These are phyloP conservation scores for Ophioninae sp. DNA, from an alignment of 2,888 invertebrate genomes.

Conservation along the genomic window DNA sequence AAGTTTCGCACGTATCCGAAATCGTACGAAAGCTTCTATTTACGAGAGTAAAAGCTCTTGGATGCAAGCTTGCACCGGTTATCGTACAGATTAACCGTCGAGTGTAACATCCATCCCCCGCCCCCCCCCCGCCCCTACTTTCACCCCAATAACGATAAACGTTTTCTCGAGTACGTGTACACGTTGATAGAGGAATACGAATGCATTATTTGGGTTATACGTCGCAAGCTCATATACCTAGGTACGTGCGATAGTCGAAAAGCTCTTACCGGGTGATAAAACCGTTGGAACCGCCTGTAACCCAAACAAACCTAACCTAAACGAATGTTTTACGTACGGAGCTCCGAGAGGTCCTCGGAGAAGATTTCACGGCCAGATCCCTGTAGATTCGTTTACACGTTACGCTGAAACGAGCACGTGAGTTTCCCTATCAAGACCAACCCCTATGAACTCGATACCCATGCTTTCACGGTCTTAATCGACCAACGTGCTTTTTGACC, in stretches of 20 bases:
- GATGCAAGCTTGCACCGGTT: constrained; percentile 44
- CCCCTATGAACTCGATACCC: background rate
- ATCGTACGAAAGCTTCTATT: background rate
- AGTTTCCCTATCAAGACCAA: constrained; percentile 21
- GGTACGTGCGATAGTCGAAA: constrained; percentile 7
- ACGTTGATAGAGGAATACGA: constrained; percentile 1
- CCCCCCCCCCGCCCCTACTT: no score
- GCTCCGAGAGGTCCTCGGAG: constrained; percentile 4
- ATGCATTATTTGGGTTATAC: background rate
- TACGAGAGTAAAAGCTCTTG: constrained; percentile 12
- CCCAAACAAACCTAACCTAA: background rate
- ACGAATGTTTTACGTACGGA: background rate
- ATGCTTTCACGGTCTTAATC: background rate
- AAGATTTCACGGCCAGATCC: background rate
- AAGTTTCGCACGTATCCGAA: background rate
- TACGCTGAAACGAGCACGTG: background rate
- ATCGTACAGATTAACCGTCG: constrained; percentile 48
- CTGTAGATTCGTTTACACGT: background rate
- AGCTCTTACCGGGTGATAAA: constrained; percentile 23
- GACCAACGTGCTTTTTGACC: background rate
- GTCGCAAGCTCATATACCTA: background rate
- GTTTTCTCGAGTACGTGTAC: constrained; percentile 51
- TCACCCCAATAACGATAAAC: constrained; percentile 63
- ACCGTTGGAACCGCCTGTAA: background rate
- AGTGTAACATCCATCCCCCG: no score